Evolutionary conservation across 1,140 invertebrate genomes (phyloP).

Genomic region (Diprion similis): DNA sequence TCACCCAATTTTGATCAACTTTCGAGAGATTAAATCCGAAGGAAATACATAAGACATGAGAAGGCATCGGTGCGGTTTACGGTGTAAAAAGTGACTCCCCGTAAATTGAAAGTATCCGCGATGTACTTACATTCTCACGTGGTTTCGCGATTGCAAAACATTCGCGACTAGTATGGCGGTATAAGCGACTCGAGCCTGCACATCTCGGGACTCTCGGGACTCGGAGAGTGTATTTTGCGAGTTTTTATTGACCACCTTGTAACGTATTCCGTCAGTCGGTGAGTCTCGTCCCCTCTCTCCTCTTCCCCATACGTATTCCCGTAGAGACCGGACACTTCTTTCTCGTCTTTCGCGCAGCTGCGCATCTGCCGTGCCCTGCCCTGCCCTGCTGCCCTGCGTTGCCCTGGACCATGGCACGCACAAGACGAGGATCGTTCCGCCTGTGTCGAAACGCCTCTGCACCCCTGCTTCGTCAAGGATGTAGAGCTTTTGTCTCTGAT

Average conservation of each 20-base stretch:
- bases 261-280: constrained; percentile 37
- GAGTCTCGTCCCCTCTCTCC: constrained; percentile 14
- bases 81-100: constrained; percentile 50
- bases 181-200: too few species aligned
- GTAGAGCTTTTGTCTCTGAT: background rate
- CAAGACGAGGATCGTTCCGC: too few species aligned
- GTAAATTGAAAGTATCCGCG: constrained; percentile 55
- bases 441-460: background rate
- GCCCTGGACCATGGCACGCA: background rate
- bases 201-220: constrained; percentile 38
- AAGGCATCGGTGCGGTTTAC: constrained; percentile 14
- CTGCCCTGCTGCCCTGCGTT: background rate
- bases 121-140: constrained; percentile 44
- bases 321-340: background rate
- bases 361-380: background rate
- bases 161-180: constrained; percentile 39
- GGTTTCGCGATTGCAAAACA: constrained; percentile 51
- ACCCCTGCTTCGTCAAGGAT: background rate
- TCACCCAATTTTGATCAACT: constrained; percentile 28
- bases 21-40: constrained; percentile 31
- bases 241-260: constrained; percentile 42
- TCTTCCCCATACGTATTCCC: background rate
- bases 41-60: constrained; percentile 37
- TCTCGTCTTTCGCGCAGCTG: background rate
- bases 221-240: constrained; percentile 45